Conservation (phyloP, 2,113 vertebrate genomes). For the Zosterops hypoxanthus region DNA sequence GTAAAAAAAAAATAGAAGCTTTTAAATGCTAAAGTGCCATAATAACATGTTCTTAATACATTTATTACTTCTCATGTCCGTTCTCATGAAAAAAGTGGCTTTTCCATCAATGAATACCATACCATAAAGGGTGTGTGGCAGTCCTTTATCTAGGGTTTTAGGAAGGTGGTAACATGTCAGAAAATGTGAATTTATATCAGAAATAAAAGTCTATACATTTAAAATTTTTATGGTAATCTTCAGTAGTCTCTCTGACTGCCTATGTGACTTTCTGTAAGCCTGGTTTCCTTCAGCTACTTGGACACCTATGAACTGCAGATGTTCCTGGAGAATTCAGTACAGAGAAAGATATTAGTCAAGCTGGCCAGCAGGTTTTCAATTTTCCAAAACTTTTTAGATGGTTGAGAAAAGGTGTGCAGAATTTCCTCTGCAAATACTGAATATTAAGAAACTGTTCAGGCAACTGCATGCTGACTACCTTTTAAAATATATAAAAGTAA, state of each 20-base stretch:
- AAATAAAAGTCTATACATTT: neutral
- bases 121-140: neutral
- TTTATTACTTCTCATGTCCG: neutral
- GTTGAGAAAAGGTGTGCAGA: neutral
- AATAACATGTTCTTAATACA: neutral
- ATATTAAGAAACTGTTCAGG: neutral
- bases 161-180: neutral
- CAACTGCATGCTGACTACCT: neutral
- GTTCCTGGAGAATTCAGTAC: neutral
- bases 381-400: neutral
- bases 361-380: neutral
- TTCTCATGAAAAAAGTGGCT: neutral
- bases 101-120: neutral
- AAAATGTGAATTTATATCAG: neutral
- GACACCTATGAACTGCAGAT: neutral
- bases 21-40: neutral
- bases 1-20: neutral
- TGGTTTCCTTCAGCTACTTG: neutral
- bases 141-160: neutral
- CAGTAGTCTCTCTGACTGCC: neutral
- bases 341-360: neutral
- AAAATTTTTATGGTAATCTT: neutral
- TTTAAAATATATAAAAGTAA: neutral
- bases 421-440: neutral
- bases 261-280: neutral